Evolutionary conservation across 2,113 vertebrate species (phyloP).

Genomic region (Macroglossus sobrinus): DNA sequence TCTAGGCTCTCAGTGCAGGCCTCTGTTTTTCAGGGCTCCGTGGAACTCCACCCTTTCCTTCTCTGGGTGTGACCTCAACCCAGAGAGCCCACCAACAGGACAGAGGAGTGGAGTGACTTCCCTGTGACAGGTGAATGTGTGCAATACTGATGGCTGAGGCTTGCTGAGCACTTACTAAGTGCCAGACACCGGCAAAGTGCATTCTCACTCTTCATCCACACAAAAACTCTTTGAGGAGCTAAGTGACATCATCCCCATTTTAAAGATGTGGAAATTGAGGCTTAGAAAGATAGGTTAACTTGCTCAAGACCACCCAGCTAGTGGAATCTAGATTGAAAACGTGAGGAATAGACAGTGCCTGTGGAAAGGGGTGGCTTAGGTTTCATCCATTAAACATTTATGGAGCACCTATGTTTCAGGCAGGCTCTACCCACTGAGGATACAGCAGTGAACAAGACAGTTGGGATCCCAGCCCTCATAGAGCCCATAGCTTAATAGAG

Average conservation of each 20-base stretch:
- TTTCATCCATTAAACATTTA: neutral
- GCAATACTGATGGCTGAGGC: rapidly evolving
- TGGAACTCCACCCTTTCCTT: neutral
- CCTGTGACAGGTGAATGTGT: neutral
- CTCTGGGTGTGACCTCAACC: neutral
- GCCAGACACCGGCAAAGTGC: neutral
- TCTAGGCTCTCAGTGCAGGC: neutral
- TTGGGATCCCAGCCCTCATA: rapidly evolving
- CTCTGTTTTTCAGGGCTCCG: neutral
- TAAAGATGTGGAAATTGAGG: neutral
- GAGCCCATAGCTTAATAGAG: neutral
- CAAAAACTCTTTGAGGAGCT: neutral
- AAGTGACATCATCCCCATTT: neutral
- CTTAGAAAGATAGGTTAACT: neutral
- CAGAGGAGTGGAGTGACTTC: neutral
- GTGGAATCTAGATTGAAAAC: rapidly evolving
- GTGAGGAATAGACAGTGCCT: neutral
- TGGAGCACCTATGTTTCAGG: no score
- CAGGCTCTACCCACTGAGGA: no score
- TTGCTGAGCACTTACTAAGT: neutral
- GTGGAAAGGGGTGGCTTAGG: neutral
- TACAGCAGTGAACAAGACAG: rapidly evolving
- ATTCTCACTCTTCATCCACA: neutral
- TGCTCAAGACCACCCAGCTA: neutral
- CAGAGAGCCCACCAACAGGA: neutral